Percentiles rank a stretch among this genome's conserved stretches.
phyloP scores from a whole-genome alignment of 2,888 invertebrate species.

The Adelognathus sp. region DNA sequence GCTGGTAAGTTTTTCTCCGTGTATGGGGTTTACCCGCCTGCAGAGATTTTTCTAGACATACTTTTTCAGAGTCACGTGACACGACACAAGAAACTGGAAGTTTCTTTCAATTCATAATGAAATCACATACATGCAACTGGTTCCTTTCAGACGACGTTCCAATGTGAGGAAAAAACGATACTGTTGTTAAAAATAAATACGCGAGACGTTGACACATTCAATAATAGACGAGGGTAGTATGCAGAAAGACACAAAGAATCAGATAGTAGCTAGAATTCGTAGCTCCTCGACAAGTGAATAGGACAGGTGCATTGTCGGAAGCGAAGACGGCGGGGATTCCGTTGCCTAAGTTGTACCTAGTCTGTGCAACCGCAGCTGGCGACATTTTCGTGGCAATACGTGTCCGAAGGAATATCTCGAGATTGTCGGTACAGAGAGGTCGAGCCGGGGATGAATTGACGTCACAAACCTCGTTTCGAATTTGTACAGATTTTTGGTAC shows the following conservation, averaged over 20 bases:
- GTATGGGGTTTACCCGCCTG: background rate
- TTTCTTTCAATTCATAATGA: background rate
- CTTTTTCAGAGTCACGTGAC: background rate
- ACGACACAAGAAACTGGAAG: background rate
- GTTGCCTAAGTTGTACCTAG: conserved; percentile 30
- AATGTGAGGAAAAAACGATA: background rate
- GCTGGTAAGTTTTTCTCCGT: background rate
- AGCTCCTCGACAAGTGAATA: conserved; percentile 38
- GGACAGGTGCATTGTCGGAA: conserved; percentile 68
- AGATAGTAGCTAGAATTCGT: background rate
- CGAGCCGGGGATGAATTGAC: conserved; percentile 15
- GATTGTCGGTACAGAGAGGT: conserved; percentile 8
- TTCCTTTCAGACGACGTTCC: background rate
- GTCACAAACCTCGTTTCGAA: background rate
- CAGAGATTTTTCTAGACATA: background rate
- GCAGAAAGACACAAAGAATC: background rate
- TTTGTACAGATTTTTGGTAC: background rate
- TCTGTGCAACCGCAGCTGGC: conserved; percentile 14
- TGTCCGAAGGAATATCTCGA: conserved; percentile 46
- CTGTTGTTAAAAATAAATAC: background rate
- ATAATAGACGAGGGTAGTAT: background rate
- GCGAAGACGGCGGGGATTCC: conserved; percentile 57
- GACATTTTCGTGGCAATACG: conserved; percentile 56
- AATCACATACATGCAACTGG: background rate
- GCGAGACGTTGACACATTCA: background rate